Evolutionary conservation across 2,888 invertebrate genomes (phyloP), one percentile per base, ranked within the genome.

Genomic region (Perizoma flavofasciatum): DNA sequence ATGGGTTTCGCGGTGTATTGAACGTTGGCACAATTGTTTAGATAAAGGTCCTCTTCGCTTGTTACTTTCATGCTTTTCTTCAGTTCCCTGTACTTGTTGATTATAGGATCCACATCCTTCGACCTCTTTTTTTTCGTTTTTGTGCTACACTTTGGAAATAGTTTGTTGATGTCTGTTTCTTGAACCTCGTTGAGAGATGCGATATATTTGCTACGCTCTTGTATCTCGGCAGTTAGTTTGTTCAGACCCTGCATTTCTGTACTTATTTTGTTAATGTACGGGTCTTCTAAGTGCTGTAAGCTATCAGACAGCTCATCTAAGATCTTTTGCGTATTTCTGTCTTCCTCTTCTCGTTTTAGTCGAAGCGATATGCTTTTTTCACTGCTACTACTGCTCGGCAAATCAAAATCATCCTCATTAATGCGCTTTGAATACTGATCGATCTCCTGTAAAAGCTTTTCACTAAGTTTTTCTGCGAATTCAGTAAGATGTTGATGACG

Each of bases 391-490:
- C 92, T 92, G 63, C 92, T 92, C 1, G 91, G 90, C 50, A 92
- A 75, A 72, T 92, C 92, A 55, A 92, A 92, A 69, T 93, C 92
- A 67, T 92, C 92, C 71, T 93, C 93, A 52, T 88, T 92, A 34
- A 92, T 91, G 49, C 91, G 79, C 73, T 92, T 93, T 39, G 92
- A 92, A 71, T 92, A 92, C 76, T 92, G 94, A 75, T 96, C 96
- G 65, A 96, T 95, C 85, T 97, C 96, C 66, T 95, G 95, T 56
- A 96, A 92, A 63, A 97, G 86, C 79, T 96, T 96, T 76, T 96
- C 96, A 76, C 96, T 96, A n/a, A 97, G 86, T 77, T 95, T 95
- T 76, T 97, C 96, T 1, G 96, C 96, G 73, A 96, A 96, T 73
- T 96, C 96, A 3, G 95, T 95, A 63, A 96, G 89, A 77, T 96